Percentiles rank a stretch among this genome's conserved stretches.
Conservation (phyloP, 92 coral and sea anemone genomes). For the Metridium senile region DNA sequence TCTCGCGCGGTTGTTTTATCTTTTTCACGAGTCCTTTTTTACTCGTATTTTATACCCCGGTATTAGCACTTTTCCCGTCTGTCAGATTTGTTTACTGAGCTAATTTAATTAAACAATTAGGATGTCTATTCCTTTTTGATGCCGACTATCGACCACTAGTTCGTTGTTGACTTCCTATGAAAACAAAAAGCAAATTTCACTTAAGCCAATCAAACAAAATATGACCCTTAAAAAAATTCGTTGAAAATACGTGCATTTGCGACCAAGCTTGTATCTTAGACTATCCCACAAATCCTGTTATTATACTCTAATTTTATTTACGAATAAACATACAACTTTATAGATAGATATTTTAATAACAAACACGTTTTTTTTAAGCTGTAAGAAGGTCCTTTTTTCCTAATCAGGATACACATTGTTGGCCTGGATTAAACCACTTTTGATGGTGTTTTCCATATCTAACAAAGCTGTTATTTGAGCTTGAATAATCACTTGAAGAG, state of each 20-base stretch:
- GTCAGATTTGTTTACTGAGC: conserved; percentile 2
- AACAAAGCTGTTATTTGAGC: conserved; percentile 4
- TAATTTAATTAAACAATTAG: conserved; percentile 11
- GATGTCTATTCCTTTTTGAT: conserved; percentile 3
- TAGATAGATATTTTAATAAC: not conserved
- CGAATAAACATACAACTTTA: not conserved
- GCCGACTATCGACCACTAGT: not conserved
- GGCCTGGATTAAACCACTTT: conserved; percentile 15
- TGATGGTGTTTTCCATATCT: not conserved
- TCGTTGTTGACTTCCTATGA: not conserved
- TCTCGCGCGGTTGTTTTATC: no score
- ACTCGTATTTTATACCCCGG: not conserved
- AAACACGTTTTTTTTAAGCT: not conserved
- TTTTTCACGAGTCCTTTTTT: not conserved
- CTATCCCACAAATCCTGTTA: not conserved
- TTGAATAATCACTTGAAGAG: conserved; percentile 8
- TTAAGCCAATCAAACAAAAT: not conserved
- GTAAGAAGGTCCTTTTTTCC: not conserved
- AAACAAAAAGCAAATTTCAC: not conserved
- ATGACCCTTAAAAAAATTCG: not conserved
- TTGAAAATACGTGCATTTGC: not conserved
- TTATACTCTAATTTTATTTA: not conserved
- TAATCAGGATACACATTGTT: not conserved
- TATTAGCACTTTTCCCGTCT: not conserved
- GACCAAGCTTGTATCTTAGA: not conserved